A percentile compares a stretch with the other conserved stretches of the same genome.
phyloP scores from a whole-genome alignment of 2,113 vertebrate genomes.

The Malurus alboscapulatus region DNA sequence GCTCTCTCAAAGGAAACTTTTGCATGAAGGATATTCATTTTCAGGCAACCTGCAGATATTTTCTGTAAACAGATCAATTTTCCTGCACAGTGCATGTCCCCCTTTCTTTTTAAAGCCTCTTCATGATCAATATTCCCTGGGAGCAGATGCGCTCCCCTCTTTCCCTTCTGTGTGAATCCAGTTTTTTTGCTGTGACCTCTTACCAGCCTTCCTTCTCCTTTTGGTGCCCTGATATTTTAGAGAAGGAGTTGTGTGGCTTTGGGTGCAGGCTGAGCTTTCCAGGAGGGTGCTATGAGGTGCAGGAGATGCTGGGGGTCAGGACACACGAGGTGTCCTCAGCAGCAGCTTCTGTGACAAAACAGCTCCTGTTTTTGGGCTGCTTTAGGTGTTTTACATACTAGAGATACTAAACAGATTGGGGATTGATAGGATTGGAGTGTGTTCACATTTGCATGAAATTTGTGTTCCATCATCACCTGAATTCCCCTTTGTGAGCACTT shows the following conservation, averaged over 20 bases:
- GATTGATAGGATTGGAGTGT: background rate
- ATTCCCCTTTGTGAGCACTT: background rate
- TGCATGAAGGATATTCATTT: background rate
- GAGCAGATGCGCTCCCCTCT: background rate
- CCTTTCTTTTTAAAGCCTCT: background rate
- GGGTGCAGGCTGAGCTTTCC: background rate
- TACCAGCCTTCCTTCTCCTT: background rate
- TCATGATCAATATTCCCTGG: background rate
- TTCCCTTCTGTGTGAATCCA: background rate
- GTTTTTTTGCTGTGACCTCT: background rate
- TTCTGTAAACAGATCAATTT: conserved; percentile 30
- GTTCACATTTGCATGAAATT: accelerated
- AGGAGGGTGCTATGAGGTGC: background rate
- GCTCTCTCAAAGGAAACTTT: conserved; percentile 19
- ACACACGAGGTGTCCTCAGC: background rate
- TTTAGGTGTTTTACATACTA: background rate
- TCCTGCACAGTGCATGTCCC: accelerated
- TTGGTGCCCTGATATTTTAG: background rate
- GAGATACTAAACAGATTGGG: background rate
- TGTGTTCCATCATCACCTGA: background rate
- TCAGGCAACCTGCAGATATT: conserved; percentile 13
- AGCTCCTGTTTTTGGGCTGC: background rate
- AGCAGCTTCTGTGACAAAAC: background rate
- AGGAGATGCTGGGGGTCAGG: background rate
- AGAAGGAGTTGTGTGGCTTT: accelerated